These are phyloP conservation scores for Cantharis nigra DNA, from an alignment of 2,888 invertebrate genomes.

Conservation along the genomic window DNA sequence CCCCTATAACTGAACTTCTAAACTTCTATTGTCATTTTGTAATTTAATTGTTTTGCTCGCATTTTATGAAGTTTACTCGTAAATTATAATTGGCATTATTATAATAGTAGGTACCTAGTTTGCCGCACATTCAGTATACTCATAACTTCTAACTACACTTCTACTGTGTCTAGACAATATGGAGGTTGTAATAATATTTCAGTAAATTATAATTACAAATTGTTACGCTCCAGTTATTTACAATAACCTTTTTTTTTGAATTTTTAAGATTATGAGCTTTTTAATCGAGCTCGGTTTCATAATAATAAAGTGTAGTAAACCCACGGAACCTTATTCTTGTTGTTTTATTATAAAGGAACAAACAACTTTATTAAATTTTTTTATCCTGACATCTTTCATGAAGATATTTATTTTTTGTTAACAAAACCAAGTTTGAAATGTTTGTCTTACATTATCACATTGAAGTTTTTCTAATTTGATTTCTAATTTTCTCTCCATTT, in stretches of 20 bases:
- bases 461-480: background rate
- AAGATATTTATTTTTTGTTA: background rate
- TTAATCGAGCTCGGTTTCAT: background rate
- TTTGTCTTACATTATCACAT: background rate
- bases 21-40: background rate
- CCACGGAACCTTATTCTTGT: background rate
- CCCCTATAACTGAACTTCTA: too few relatives aligned
- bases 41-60: background rate
- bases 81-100: background rate
- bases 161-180: background rate
- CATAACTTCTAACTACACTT: background rate
- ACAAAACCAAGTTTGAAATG: background rate
- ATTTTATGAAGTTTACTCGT: background rate
- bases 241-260: background rate
- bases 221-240: background rate
- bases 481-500: background rate
- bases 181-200: background rate
- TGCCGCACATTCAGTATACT: background rate
- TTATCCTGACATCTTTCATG: background rate
- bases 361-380: background rate
- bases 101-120: background rate
- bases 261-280: background rate
- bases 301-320: background rate
- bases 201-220: background rate
- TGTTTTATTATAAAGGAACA: background rate